Evolutionary conservation across 37 sponge, comb jelly and placozoan genomes (phyloP).

Genomic region (Cliona cf. orientalis): DNA sequence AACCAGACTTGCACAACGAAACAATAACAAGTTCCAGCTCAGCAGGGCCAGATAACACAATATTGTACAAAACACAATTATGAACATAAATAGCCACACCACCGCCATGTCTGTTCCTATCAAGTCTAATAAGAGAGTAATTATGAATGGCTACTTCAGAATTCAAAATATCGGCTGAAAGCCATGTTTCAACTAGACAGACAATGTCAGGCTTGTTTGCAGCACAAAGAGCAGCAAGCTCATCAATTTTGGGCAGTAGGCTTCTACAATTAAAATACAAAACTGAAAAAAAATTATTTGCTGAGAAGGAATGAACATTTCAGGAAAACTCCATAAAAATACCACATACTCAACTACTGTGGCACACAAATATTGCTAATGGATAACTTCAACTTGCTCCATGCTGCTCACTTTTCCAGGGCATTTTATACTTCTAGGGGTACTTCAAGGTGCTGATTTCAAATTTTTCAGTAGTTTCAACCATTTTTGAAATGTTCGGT

Average conservation of each 20-base stretch:
- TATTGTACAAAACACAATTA: background rate
- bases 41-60: background rate
- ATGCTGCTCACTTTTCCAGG: too few relatives aligned
- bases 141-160: too few relatives aligned
- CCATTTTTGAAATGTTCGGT: too few relatives aligned
- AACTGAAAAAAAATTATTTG: background rate
- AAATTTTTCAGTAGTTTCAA: too few relatives aligned
- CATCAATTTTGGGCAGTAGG: background rate
- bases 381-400: too few relatives aligned
- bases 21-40: background rate
- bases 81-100: background rate
- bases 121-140: background rate
- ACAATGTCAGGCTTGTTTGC: background rate
- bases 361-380: too few relatives aligned
- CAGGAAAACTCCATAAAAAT: too few relatives aligned
- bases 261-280: background rate
- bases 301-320: too few relatives aligned
- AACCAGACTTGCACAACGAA: background rate
- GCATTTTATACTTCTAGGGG: too few relatives aligned
- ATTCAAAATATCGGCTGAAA: background rate
- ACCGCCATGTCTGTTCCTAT: background rate
- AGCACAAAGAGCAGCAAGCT: too few relatives aligned
- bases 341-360: too few relatives aligned
- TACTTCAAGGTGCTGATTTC: too few relatives aligned
- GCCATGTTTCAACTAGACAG: background rate